Base-by-base conservation (phyloP, 1,140 invertebrate genomes). In the Neuroterus valhalla region DNA sequence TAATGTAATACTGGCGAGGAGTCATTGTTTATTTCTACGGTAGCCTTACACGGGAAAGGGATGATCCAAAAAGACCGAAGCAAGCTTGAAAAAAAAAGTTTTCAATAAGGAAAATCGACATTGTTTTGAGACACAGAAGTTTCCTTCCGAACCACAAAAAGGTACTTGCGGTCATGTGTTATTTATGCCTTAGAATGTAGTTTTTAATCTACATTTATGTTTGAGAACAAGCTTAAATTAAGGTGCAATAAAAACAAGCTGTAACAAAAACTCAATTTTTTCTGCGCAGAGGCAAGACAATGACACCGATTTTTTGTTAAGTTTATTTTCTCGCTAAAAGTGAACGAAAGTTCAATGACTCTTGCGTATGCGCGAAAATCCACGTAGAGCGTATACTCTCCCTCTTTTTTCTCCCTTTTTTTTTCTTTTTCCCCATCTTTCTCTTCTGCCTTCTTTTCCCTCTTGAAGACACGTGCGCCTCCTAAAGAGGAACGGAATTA, bases 381-480 rank as follows among this genome's bases (percentile, higher is more conserved):
- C 80, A 68, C 73, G 77, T 74, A 80, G 73, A 76, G 70, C 71
- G 79, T 76, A 80, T 77, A 76, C 76, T 74, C 62, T 79, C 74
- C 78, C 74, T 80, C 72, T 82, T 69, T 50, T 70, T 52, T 23
- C 21, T 43, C 38, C 43, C 17, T 50, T 31, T 38, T n/a, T 70
- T 48, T 70, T 46, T 70, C 21, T 21, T 70, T 55, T 11, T 70
- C 69, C 38, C 26, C 19, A 62, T 17, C 12, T 17, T 43, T 55
- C 52, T n/a, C 17, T 50, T 46, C 42, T 75, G 48, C 43, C 48
- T 62, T 46, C 31, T 46, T 67, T 52, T 67, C 3, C 66, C 23
- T 17, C 19, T 42, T 26, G 12, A 26, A 1, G 31, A 4, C 21
- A 15, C 46, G 66, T 62, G 21, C 23, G 52, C 10, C 26, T 62